phyloP scores from a whole-genome alignment of 2,888 invertebrate species.

The Apodemia hepburni region DNA sequence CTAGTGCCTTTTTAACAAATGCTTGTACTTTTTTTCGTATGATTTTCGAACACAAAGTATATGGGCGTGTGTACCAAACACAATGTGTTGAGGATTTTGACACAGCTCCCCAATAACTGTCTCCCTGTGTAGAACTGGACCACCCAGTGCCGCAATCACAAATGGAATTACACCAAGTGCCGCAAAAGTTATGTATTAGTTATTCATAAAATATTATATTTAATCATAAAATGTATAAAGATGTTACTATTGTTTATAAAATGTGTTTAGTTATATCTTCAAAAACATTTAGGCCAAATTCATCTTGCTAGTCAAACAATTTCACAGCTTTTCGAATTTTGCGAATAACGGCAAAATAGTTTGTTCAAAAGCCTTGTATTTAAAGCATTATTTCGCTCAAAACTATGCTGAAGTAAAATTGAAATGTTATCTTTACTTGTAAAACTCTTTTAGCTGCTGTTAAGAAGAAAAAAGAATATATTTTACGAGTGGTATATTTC shows the following conservation, averaged over 20 bases:
- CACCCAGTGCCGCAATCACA: too few relatives aligned
- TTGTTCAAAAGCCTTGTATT: neutral
- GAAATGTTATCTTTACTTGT: neutral
- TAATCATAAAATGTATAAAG: neutral
- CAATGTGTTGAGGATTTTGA: too few relatives aligned
- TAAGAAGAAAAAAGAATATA: neutral
- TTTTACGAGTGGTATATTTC: too few relatives aligned
- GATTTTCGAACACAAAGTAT: too few relatives aligned
- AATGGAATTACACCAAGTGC: too few relatives aligned
- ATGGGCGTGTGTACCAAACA: too few relatives aligned
- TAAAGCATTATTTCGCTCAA: neutral
- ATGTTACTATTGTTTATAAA: neutral
- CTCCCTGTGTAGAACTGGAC: too few relatives aligned
- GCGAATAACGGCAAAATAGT: neutral
- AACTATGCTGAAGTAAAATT: neutral
- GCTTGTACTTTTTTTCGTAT: too few relatives aligned
- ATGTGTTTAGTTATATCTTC: neutral
- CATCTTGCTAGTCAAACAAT: neutral
- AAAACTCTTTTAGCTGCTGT: neutral
- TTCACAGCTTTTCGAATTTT: neutral
- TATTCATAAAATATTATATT: too few relatives aligned
- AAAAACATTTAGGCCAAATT: neutral
- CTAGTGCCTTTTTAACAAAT: too few relatives aligned
- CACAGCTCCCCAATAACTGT: too few relatives aligned
- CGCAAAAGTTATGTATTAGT: too few relatives aligned